Base-by-base conservation (phyloP, 2,888 invertebrate species). In the Drosophila mercatorum region DNA sequence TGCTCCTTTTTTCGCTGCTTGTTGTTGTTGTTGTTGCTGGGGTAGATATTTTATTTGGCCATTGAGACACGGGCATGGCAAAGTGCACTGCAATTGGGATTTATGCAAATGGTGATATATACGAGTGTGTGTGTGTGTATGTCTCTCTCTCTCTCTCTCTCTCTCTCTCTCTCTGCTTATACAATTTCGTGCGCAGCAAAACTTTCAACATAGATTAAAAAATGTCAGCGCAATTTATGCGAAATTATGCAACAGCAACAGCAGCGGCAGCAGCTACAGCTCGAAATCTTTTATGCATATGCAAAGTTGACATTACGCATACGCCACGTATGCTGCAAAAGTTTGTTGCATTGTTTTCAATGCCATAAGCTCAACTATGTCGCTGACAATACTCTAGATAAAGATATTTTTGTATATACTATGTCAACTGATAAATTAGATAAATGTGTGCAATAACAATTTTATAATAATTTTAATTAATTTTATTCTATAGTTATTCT, bases 41-140 rank as follows among this genome's bases (percentile, higher is more conserved):
- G 49, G 59, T 72, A 78, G 81, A 85, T 85, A 85, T 85, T 88
- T 85, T 85, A 85, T 85, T 85, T 85, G 88, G 88, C 84, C 84
- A 85, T 85, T 88, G 84, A 85, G 84, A 88, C 84, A 79, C 68
- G 64, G 85, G 62, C 58, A 75, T 71, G 83, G 83, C 77, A 81
- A 81, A 85, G 86, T 85, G 88, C 88, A 85, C 81, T 83, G 88
- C 88, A 88, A 85, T 88, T 85, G 84, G 84, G 84, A 88, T 83
- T 88, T 85, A 88, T 85, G 88, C 80, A 85, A 85, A 88, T 88
- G 83, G 63, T 83, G 75, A 74, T 83, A 88, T 79, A 84, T 72
- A 71, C 72, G 62, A 60, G 44, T 47, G 57, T 68, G 31, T 61
- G 26, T 58, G 5, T 55, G 26, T 55, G 22, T 36, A 5, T 52